Percentiles rank a stretch among this genome's conserved stretches.
Conservation (phyloP, 1,140 invertebrate genomes). For the Matsumurasca onukii region DNA sequence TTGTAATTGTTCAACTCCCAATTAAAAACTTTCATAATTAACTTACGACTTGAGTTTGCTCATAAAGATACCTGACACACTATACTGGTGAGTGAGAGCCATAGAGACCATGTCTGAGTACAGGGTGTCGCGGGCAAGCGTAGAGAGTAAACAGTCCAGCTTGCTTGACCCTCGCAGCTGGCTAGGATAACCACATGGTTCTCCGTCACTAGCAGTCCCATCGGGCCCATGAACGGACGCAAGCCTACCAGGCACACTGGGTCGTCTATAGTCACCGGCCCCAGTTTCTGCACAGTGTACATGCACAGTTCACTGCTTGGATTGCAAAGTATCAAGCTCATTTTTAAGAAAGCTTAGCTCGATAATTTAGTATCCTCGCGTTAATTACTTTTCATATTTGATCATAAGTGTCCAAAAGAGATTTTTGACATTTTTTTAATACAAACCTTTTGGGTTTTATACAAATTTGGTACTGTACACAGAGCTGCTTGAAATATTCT, state of each 20-base stretch:
- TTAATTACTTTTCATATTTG: too few species aligned
- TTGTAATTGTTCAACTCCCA: too few species aligned
- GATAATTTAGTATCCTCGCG: too few species aligned
- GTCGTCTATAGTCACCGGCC: slow-evolving; percentile 52
- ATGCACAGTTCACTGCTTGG: slow-evolving; percentile 4
- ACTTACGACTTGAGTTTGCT: too few species aligned
- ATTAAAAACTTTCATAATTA: too few species aligned
- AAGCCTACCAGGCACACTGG: slow-evolving; percentile 71
- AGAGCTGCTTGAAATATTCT: too few species aligned
- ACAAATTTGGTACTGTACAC: too few species aligned
- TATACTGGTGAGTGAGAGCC: slow-evolving; percentile 59
- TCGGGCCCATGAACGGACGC: slow-evolving; percentile 70
- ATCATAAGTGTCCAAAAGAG: too few species aligned
- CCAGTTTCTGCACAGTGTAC: slow-evolving; percentile 8
- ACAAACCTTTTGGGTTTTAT: too few species aligned
- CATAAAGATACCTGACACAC: slow-evolving; percentile 54
- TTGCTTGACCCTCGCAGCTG: slow-evolving; percentile 53
- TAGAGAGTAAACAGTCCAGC: slow-evolving; percentile 67
- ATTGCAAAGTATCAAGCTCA: too few species aligned
- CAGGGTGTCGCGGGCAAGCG: slow-evolving; percentile 60
- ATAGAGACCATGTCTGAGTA: slow-evolving; percentile 66
- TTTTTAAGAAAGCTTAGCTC: too few species aligned
- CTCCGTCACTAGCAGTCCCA: slow-evolving; percentile 60
- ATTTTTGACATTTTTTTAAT: too few species aligned
- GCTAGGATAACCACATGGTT: slow-evolving; percentile 65